Percentiles rank a stretch among this genome's conserved stretches.
Conservation (phyloP, 2,113 vertebrate species). For the Channa argus region DNA sequence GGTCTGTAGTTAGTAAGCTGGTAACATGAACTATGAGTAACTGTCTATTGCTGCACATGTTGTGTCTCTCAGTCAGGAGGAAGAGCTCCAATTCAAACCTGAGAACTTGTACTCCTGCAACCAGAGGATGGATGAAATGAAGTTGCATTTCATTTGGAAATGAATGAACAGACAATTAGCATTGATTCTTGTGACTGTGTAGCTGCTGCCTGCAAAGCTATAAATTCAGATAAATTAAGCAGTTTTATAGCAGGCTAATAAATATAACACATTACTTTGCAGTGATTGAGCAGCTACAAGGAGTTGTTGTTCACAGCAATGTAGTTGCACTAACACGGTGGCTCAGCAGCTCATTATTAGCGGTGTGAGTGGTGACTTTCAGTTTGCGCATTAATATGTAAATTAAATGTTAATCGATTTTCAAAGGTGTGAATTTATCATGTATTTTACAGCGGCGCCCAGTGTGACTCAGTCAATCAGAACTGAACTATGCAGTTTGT, state of each 20-base stretch:
- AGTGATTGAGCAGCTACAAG: conserved; percentile 20
- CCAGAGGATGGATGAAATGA: too few relatives aligned
- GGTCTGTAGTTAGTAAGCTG: too few relatives aligned
- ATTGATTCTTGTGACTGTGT: not conserved
- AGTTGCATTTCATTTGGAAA: not conserved
- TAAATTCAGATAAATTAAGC: conserved; percentile 25
- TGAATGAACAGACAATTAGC: not conserved
- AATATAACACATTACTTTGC: conserved; percentile 16
- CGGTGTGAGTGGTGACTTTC: conserved; percentile 35
- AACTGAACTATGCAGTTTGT: conserved; percentile 18
- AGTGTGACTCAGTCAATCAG: conserved; percentile 52
- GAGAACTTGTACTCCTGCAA: too few relatives aligned
- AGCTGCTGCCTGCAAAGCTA: conserved; percentile 2
- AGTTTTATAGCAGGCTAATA: conserved; percentile 37
- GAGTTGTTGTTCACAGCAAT: conserved; percentile 32
- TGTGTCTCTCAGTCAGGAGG: too few relatives aligned
- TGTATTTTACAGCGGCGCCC: conserved; percentile 48
- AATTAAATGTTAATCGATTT: conserved; percentile 71
- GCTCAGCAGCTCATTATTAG: conserved; percentile 45
- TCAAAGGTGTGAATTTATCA: conserved; percentile 54
- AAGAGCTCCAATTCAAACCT: too few relatives aligned
- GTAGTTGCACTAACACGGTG: conserved; percentile 14
- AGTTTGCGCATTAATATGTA: conserved; percentile 65
- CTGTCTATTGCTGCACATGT: too few relatives aligned
- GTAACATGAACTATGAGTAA: too few relatives aligned